These are phyloP conservation scores for Calypte anna DNA, from an alignment of 2,113 vertebrate species.

Conservation along the genomic window DNA sequence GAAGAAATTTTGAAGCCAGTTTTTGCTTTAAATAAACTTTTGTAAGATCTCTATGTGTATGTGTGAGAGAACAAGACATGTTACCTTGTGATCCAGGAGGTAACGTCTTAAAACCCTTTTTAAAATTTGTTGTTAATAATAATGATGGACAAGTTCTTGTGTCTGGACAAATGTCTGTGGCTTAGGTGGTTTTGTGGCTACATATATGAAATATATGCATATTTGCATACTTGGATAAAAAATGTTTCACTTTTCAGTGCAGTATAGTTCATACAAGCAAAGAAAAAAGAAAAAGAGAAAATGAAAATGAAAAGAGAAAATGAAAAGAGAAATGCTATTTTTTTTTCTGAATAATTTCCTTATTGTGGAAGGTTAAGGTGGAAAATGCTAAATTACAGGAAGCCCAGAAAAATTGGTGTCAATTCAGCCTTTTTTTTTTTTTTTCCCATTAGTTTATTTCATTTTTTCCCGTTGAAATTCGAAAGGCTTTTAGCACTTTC, in stretches of 20 bases:
- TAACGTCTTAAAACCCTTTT: background rate
- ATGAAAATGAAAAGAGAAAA: fast-evolving
- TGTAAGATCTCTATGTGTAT: background rate
- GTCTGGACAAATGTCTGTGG: background rate
- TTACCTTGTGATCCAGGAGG: background rate
- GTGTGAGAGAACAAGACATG: background rate
- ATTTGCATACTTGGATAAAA: background rate
- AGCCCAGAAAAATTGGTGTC: background rate
- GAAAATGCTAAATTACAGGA: background rate
- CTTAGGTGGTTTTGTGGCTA: background rate
- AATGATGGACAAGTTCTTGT: background rate
- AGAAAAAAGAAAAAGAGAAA: background rate
- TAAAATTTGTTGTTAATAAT: background rate
- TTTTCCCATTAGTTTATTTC: background rate
- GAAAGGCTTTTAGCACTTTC: background rate
- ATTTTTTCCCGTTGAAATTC: background rate
- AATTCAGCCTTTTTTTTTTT: background rate
- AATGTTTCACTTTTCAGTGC: background rate
- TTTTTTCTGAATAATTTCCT: background rate
- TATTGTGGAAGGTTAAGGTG: background rate
- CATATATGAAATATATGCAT: background rate
- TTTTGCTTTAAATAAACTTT: background rate
- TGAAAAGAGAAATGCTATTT: fast-evolving
- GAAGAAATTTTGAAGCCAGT: background rate
- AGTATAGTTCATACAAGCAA: background rate